Conservation (phyloP, 2,888 invertebrate genomes). For the Epistrophella euchroma region DNA sequence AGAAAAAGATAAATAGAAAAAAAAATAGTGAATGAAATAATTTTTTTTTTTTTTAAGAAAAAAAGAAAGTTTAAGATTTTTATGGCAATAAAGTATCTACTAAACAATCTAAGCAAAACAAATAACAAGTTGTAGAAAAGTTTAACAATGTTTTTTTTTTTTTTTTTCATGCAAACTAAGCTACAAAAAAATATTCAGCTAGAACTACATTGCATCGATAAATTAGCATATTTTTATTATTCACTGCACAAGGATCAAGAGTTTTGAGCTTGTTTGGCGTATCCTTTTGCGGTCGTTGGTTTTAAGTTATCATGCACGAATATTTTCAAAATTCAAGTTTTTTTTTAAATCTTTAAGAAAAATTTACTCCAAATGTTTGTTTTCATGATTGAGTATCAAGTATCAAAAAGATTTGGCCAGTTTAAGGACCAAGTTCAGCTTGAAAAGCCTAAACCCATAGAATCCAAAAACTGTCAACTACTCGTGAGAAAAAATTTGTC, state of each 20-base stretch:
- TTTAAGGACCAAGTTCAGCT: too few species aligned
- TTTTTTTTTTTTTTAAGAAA: constrained; percentile 7
- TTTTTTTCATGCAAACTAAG: constrained; percentile 1
- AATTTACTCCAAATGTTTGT: too few species aligned
- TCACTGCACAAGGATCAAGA: neutral
- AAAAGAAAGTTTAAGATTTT: neutral
- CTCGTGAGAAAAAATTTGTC: too few species aligned
- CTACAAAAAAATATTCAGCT: neutral
- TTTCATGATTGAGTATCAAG: too few species aligned
- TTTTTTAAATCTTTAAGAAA: too few species aligned
- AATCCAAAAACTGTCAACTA: too few species aligned
- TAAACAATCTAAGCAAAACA: constrained; percentile 15
- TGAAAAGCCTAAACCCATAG: too few species aligned
- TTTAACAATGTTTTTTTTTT: neutral
- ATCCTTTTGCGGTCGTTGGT: neutral
- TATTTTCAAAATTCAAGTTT: neutral
- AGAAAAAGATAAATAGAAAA: constrained; percentile 1
- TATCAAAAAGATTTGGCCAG: too few species aligned
- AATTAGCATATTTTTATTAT: neutral
- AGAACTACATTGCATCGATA: neutral
- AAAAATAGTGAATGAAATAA: constrained; percentile 2
- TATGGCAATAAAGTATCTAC: constrained; percentile 56
- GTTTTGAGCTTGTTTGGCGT: neutral
- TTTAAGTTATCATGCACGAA: neutral
- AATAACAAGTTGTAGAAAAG: neutral